Conservation (phyloP, 2,797 vertebrate species). For the Lates japonicus region DNA sequence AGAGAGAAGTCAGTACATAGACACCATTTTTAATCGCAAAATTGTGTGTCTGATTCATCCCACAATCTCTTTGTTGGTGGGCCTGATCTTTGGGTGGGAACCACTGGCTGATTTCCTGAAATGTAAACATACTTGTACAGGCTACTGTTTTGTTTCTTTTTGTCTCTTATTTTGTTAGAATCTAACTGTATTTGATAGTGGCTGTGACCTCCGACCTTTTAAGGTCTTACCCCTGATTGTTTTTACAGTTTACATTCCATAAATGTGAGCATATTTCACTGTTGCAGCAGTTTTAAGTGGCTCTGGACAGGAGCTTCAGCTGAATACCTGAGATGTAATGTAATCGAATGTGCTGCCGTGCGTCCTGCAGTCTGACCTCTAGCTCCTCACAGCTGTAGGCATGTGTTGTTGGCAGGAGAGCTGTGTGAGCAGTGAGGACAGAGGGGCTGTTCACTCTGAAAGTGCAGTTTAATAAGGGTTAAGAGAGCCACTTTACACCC, state of each 20-base stretch:
- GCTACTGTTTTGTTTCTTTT: too few relatives aligned
- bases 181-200: not conserved
- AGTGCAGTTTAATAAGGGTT: constrained; percentile 18
- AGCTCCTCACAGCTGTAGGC: constrained; percentile 14
- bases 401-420: constrained; percentile 27
- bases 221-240: not conserved
- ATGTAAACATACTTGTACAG: too few relatives aligned
- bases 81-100: too few relatives aligned
- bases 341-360: not conserved
- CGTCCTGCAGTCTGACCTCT: constrained; percentile 15
- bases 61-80: too few relatives aligned
- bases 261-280: constrained; percentile 2
- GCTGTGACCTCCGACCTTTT: not conserved
- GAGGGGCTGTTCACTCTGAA: constrained; percentile 11
- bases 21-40: too few relatives aligned
- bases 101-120: too few relatives aligned
- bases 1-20: too few relatives aligned
- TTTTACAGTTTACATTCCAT: constrained; percentile 15
- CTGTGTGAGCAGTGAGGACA: not conserved
- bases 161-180: too few relatives aligned
- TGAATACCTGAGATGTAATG: constrained; percentile 36
- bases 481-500: constrained; percentile 7
- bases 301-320: constrained; percentile 3
- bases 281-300: not conserved
- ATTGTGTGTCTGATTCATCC: too few relatives aligned